Evolutionary conservation across 2,797 vertebrate genomes (phyloP).

Genomic region (Heliangelus exortis): DNA sequence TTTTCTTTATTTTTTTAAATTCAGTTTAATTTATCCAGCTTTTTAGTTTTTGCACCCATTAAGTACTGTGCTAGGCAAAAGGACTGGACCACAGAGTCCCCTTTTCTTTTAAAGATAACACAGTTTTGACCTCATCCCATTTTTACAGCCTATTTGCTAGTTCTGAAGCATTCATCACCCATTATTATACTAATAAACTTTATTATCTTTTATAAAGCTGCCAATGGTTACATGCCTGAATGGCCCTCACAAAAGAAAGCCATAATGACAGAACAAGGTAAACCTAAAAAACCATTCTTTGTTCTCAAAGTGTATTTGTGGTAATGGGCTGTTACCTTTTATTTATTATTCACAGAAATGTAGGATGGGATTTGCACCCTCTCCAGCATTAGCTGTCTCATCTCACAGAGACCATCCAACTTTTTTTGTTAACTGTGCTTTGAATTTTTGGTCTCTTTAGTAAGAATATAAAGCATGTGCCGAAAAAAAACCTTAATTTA

Average conservation of each 20-base stretch:
- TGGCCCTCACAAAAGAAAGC: conserved; percentile 42
- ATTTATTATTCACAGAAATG: conserved; percentile 71
- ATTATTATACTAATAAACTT: conserved; percentile 75
- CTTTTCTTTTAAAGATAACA: conserved; percentile 14
- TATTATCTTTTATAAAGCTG: conserved; percentile 68
- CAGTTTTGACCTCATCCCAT: conserved; percentile 33
- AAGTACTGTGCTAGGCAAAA: neutral
- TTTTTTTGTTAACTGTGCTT: neutral
- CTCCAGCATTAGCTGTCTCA: neutral
- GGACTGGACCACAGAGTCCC: neutral
- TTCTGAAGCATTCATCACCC: conserved; percentile 44
- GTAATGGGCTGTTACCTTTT: conserved; percentile 69
- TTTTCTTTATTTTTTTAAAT: neutral
- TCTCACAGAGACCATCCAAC: neutral
- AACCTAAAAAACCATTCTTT: conserved; percentile 74
- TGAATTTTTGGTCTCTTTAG: neutral
- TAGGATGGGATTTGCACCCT: conserved; percentile 31
- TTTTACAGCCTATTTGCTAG: conserved; percentile 48
- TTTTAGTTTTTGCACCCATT: neutral
- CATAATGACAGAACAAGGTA: conserved; percentile 69
- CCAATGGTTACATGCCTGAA: conserved; percentile 60
- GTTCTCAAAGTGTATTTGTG: conserved; percentile 54
- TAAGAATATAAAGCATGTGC: neutral
- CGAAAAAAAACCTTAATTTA: neutral
- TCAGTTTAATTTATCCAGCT: neutral